Conservation (phyloP, 2,797 vertebrate species). For the Otolemur crassicaudatus region DNA sequence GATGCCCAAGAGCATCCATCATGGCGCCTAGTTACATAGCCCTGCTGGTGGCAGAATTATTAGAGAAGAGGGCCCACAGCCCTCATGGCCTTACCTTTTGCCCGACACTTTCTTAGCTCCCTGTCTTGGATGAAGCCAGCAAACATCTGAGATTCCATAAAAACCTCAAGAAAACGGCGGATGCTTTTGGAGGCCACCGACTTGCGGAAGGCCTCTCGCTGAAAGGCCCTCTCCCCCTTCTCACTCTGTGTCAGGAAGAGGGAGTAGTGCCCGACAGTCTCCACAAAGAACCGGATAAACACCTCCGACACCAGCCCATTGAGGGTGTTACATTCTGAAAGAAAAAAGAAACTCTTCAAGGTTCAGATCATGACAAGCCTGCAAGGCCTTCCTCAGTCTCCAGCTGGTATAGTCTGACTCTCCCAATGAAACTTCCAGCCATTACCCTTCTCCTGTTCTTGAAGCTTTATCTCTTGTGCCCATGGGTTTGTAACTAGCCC, state of each 20-base stretch:
- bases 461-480: background rate
- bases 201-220: slow-evolving; percentile 98
- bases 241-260: slow-evolving; percentile 97
- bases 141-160: slow-evolving; percentile 99
- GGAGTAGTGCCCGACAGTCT: slow-evolving; percentile 98
- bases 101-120: slow-evolving; percentile 96
- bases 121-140: slow-evolving; percentile 99
- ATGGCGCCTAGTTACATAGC: background rate
- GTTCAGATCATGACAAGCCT: background rate
- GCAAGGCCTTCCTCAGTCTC: background rate
- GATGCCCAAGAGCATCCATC: background rate
- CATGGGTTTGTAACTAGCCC: background rate
- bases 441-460: background rate
- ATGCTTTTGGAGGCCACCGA: slow-evolving; percentile 98
- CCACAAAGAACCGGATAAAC: slow-evolving; percentile 99
- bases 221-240: slow-evolving; percentile 95
- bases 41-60: background rate
- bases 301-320: slow-evolving; percentile 98
- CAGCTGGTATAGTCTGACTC: background rate
- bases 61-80: background rate
- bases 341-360: slow-evolving; percentile 70
- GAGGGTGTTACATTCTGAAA: slow-evolving; percentile 96
- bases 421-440: background rate
- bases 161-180: slow-evolving; percentile 98
- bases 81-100: slow-evolving; percentile 92